Evolutionary conservation across 1,140 invertebrate genomes (phyloP).

Genomic region (Drosophila orena): DNA sequence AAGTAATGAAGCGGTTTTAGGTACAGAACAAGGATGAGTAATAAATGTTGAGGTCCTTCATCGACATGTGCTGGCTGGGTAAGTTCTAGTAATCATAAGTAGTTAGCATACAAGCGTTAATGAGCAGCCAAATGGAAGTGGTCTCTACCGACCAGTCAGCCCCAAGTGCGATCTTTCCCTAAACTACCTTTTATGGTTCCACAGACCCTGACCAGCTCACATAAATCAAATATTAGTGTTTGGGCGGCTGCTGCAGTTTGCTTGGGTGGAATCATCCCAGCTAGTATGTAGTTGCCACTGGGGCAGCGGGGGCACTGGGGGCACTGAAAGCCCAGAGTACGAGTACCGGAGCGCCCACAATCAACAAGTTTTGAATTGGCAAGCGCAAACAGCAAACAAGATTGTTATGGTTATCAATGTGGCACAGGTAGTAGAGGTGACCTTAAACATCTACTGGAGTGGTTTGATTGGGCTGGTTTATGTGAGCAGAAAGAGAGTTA

Average conservation of each 20-base stretch:
- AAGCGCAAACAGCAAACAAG: conserved; percentile 47
- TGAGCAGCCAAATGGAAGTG: background rate
- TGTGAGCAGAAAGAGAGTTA: too few species aligned
- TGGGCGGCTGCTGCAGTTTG: conserved; percentile 38
- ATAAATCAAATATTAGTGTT: conserved; percentile 65
- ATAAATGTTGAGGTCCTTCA: too few species aligned
- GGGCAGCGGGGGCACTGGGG: background rate
- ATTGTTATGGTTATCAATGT: conserved; percentile 41
- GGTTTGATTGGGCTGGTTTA: background rate
- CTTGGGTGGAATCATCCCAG: conserved; percentile 31
- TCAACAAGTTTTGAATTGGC: conserved; percentile 77
- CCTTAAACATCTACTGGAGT: conserved; percentile 7
- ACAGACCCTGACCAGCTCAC: conserved; percentile 13
- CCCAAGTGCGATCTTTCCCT: background rate
- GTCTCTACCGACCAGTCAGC: background rate
- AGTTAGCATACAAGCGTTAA: background rate
- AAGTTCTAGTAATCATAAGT: too few species aligned
- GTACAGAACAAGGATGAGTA: background rate
- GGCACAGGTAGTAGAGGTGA: conserved; percentile 39
- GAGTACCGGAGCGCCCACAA: conserved; percentile 48
- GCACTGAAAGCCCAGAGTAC: background rate
- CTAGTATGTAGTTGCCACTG: conserved; percentile 18
- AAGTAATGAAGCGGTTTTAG: background rate
- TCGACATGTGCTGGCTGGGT: too few species aligned
- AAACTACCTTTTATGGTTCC: conserved; percentile 23